Conservation (phyloP, 1,140 invertebrate genomes). For the Lanistes nyassanus region DNA sequence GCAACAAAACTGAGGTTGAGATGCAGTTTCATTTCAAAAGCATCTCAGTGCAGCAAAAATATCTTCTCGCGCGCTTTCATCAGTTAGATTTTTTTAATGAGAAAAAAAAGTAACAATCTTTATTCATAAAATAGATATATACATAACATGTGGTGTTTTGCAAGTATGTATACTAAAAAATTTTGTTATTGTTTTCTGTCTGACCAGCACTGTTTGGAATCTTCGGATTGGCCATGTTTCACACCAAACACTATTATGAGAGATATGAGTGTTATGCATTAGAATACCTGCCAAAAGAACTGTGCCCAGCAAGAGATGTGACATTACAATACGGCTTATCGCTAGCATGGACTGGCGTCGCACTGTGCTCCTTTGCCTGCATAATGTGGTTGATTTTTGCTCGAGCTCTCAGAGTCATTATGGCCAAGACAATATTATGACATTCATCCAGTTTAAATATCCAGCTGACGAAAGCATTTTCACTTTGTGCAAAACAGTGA, state of each 20-base stretch:
- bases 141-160: too few species aligned
- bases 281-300: conserved; percentile 31
- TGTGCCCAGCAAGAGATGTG: conserved; percentile 41
- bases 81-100: not conserved
- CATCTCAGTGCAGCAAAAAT: too few species aligned
- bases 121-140: too few species aligned
- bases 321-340: conserved; percentile 39
- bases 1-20: too few species aligned
- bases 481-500: too few species aligned
- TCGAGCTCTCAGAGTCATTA: conserved; percentile 46
- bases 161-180: too few species aligned
- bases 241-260: conserved; percentile 52
- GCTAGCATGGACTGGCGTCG: conserved; percentile 50
- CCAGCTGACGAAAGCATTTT: too few species aligned
- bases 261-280: conserved; percentile 47
- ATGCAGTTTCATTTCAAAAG: too few species aligned
- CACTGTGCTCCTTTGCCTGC: conserved; percentile 41
- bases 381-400: conserved; percentile 48
- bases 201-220: conserved; percentile 51
- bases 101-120: too few species aligned
- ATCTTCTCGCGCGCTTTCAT: too few species aligned
- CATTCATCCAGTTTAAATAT: too few species aligned
- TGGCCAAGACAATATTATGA: conserved; percentile 52
- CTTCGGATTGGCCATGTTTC: conserved; percentile 52
- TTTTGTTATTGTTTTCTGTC: too few species aligned